These are phyloP conservation scores for Xyrauchen texanus DNA, from an alignment of 2,113 vertebrate species.

Conservation along the genomic window DNA sequence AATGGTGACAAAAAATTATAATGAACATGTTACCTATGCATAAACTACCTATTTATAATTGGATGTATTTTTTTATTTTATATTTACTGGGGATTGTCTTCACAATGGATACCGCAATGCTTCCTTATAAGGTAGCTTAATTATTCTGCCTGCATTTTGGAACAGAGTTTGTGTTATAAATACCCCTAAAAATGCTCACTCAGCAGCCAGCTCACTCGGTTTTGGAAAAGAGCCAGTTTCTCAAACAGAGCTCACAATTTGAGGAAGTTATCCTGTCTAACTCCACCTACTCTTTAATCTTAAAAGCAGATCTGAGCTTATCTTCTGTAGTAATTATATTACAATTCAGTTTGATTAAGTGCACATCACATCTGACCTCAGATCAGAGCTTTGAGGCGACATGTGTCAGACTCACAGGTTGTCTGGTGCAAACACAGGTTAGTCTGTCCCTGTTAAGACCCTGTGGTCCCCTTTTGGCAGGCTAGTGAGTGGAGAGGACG, in stretches of 20 bases:
- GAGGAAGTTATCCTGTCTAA: conserved; percentile 6
- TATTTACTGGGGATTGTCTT: no score
- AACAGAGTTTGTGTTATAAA: no score
- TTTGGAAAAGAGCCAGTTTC: not conserved
- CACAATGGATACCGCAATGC: no score
- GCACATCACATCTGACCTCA: conserved; percentile 10
- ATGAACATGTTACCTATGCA: no score
- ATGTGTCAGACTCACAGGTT: conserved; percentile 6
- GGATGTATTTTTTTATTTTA: no score
- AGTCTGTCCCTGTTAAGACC: conserved; percentile 22
- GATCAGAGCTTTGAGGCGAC: conserved; percentile 1
- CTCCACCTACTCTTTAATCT: not conserved
- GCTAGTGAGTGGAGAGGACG: not conserved
- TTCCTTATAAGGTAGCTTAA: no score
- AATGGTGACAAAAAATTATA: no score
- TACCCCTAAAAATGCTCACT: not conserved
- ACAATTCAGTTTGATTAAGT: conserved; percentile 28
- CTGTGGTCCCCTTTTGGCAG: conserved; percentile 42
- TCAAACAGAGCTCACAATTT: no score
- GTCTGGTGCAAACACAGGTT: conserved; percentile 16
- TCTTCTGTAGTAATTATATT: conserved; percentile 2
- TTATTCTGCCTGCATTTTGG: no score
- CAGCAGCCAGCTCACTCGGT: not conserved
- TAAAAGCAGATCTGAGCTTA: not conserved
- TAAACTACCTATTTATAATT: no score